Evolutionary conservation across 2,113 vertebrate species (phyloP), one percentile per base, ranked within the genome.

Genomic region (Pachyramphus minor): DNA sequence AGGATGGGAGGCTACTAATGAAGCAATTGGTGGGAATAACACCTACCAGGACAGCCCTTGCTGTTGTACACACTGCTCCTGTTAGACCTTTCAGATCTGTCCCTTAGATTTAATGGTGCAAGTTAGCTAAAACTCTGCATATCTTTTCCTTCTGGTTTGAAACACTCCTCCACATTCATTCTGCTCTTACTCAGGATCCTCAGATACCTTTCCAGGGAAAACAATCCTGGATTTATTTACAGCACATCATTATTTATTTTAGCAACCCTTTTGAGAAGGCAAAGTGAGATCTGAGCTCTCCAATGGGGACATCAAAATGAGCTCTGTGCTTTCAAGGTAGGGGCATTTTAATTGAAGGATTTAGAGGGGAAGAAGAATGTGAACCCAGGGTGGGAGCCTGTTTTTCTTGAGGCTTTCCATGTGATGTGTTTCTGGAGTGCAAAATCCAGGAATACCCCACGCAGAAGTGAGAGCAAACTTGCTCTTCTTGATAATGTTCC

Each of bases 191-290:
- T 21, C 67, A 58, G 14, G 55, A 64, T 88, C 39, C 76, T 97
- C 83, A 96, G 95, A 96, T 93, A 90, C 59, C 79, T 95, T 96
- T 97, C 96, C 96, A 96, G 85, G 47, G 76, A 84, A 94, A 96
- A 95, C 73, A 97, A 39, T 68, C 44, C 76, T 72, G 64, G 83
- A 68, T 94, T 95, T 96, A 95, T 96, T 94, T 96, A 90, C 88
- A 78, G 64, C 52, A 73, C n/a, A 87, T 72, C 49, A 6, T 41
- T 96, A 67, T 93, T 92, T 95, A 60, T 94, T 96, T 94, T 81
- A 94, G 76, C 47, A 92, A 58, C 19, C 5, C 23, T 89, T 92
- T 33, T 28, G 60, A 83, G 76, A 62, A 94, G 58, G 79, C 31
- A 87, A 93, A 45, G 58, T 59, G 66, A 74, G 66, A 25, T 63